Percentiles rank a stretch among this genome's conserved stretches.
Conservation (phyloP, 2,888 invertebrate species). For the Cosmia trapezina region DNA sequence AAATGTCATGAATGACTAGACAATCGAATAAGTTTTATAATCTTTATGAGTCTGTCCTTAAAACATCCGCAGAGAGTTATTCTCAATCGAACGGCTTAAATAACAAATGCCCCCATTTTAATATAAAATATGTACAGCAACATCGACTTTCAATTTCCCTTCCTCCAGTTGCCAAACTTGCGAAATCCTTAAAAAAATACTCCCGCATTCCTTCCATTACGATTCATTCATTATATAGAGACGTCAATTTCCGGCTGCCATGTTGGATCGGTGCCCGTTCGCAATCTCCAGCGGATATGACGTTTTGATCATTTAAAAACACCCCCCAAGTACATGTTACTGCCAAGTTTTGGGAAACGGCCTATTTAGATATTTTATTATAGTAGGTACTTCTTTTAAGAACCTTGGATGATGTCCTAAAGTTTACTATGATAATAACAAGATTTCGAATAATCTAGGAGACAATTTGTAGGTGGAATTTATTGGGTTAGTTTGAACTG, state of each 20-base stretch:
- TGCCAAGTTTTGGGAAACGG: constrained; percentile 61
- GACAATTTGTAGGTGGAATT: neutral
- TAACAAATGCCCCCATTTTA: constrained; percentile 37
- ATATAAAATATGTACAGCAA: constrained; percentile 45
- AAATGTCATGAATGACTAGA: neutral
- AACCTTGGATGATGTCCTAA: neutral
- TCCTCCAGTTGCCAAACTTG: constrained; percentile 51
- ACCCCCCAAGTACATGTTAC: constrained; percentile 59
- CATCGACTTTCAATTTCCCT: constrained; percentile 58
- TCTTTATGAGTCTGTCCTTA: neutral
- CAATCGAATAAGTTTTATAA: neutral
- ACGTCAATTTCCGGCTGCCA: constrained; percentile 82
- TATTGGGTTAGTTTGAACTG: neutral
- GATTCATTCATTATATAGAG: constrained; percentile 78
- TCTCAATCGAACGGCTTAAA: constrained; percentile 35
- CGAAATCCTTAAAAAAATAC: constrained; percentile 64
- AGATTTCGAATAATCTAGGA: neutral
- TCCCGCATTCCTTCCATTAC: constrained; percentile 68
- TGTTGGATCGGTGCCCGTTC: constrained; percentile 77
- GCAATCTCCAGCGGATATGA: constrained; percentile 78
- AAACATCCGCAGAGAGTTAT: neutral
- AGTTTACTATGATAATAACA: neutral
- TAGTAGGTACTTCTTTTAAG: neutral
- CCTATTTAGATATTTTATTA: constrained; percentile 17
- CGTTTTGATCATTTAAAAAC: constrained; percentile 79